These are phyloP conservation scores for Acronicta alni DNA, from an alignment of 2,888 invertebrate genomes.

Conservation along the genomic window DNA sequence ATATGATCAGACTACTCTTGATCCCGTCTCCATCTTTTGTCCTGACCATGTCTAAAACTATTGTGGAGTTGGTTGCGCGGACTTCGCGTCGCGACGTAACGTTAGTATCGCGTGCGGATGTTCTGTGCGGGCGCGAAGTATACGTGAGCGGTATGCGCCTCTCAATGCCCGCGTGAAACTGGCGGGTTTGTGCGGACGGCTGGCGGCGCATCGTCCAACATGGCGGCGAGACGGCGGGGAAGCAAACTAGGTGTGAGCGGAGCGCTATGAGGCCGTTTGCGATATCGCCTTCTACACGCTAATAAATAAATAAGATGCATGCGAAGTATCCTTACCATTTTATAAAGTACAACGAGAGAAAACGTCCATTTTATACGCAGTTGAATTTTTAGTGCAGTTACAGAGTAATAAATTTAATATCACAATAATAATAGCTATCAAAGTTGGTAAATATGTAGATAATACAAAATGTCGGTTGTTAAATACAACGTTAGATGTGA, in stretches of 20 bases:
- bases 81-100: conserved; percentile 42
- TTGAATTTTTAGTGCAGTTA: conserved; percentile 14
- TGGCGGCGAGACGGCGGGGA: conserved; percentile 77
- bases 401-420: conserved; percentile 21
- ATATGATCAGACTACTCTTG: conserved; percentile 79
- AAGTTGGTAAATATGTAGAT: conserved; percentile 50
- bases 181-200: conserved; percentile 72
- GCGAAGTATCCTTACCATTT: conserved; percentile 51
- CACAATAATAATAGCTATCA: conserved; percentile 16
- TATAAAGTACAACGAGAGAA: conserved; percentile 13
- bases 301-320: conserved; percentile 85
- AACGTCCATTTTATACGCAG: conserved; percentile 14
- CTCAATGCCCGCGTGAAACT: conserved; percentile 84
- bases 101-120: conserved; percentile 64
- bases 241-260: conserved; percentile 79
- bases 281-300: conserved; percentile 79
- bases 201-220: conserved; percentile 74
- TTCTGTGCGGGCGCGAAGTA: conserved; percentile 62
- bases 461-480: conserved; percentile 54
- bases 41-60: conserved; percentile 73
- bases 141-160: conserved; percentile 72
- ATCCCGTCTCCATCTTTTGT: conserved; percentile 82
- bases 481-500: conserved; percentile 52
- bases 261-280: conserved; percentile 65
- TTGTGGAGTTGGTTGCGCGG: conserved; percentile 37